A percentile compares a stretch with the other conserved stretches of the same genome.
Evolutionary conservation across 1,140 invertebrate species (phyloP).

Genomic region (Nephotettix cincticeps): DNA sequence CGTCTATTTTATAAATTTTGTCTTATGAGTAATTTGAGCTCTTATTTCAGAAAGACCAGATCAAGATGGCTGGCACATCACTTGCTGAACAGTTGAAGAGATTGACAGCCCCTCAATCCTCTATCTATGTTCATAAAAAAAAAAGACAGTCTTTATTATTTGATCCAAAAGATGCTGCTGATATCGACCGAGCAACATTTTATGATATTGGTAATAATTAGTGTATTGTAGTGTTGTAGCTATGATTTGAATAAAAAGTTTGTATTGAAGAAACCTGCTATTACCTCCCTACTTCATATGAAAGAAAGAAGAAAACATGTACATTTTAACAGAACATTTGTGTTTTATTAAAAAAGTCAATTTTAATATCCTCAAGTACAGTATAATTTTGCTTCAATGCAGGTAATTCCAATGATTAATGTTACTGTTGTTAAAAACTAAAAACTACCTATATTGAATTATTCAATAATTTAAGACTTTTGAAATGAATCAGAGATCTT

Average conservation of each 20-base stretch:
- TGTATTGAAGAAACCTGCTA: neutral
- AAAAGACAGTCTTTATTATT: constrained; percentile 83
- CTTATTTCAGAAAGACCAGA: no score
- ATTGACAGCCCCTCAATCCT: constrained; percentile 76
- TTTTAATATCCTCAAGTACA: neutral
- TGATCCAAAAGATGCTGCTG: constrained; percentile 83
- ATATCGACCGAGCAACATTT: constrained; percentile 77
- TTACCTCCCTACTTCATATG: constrained; percentile 4
- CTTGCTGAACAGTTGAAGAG: constrained; percentile 80
- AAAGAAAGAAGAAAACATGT: neutral
- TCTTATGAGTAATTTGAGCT: no score
- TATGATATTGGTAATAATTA: constrained; percentile 82
- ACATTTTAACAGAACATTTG: neutral
- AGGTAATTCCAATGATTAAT: no score
- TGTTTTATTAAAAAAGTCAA: neutral
- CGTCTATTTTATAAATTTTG: no score
- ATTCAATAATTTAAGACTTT: no score
- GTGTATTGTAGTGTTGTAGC: no score
- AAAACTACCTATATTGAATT: no score
- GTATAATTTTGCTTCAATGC: neutral
- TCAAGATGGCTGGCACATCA: constrained; percentile 59
- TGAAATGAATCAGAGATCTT: no score
- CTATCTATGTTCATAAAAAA: constrained; percentile 61
- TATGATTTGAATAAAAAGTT: no score
- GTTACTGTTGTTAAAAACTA: no score